phyloP scores from a whole-genome alignment of 2,113 vertebrate genomes.

The mouse (Mus musculus) region DNA sequence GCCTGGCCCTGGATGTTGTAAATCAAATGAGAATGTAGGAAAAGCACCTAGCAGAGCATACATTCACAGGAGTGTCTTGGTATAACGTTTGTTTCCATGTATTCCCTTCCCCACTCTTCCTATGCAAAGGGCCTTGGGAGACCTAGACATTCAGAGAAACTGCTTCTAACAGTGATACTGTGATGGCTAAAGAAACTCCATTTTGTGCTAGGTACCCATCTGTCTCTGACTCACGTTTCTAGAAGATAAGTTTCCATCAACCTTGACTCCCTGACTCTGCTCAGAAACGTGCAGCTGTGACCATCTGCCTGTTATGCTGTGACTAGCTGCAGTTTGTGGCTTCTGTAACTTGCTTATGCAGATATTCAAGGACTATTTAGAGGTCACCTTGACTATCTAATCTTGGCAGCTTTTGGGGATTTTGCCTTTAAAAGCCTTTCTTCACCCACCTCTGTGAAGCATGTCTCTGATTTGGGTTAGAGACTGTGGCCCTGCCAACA shows the following conservation, averaged over 20 bases:
- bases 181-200: not conserved
- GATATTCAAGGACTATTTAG: not conserved
- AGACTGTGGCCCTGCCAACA: not conserved
- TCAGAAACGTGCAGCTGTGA: not conserved
- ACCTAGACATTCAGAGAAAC: not conserved
- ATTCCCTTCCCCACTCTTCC: not conserved
- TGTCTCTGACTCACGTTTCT: not conserved
- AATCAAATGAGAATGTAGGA: slow-evolving; percentile 32
- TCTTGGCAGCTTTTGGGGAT: not conserved
- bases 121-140: not conserved
- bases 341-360: not conserved
- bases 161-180: not conserved
- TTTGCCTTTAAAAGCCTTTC: not conserved
- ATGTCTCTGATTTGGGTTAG: not conserved
- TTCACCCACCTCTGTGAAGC: not conserved
- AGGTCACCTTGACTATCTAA: not conserved
- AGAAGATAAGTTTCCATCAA: not conserved
- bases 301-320: not conserved
- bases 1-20: not conserved
- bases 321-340: not conserved
- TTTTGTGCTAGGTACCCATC: not conserved
- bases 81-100: not conserved
- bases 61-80: not conserved
- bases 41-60: not conserved
- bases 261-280: not conserved